phyloP scores from a whole-genome alignment of 2,113 vertebrate species.

The Nicator chloris region DNA sequence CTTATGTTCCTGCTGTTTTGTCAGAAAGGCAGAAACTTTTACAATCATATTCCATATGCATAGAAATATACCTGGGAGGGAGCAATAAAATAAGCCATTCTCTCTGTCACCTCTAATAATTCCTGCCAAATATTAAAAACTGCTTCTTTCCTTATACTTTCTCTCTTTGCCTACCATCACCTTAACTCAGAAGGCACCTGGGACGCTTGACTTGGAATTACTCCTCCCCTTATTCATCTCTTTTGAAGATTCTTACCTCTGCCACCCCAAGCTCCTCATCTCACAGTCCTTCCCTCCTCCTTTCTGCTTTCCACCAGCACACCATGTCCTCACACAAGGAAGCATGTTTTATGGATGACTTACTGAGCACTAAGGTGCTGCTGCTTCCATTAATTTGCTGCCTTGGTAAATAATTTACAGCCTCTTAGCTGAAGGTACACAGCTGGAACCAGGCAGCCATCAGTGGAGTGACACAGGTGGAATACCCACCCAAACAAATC shows the following conservation, averaged over 20 bases:
- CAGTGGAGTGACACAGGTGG: neutral
- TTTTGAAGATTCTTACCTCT: neutral
- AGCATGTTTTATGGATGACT: constrained; percentile 46
- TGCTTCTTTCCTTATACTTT: neutral
- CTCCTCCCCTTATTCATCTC: neutral
- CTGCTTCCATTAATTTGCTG: constrained; percentile 5
- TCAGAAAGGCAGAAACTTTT: neutral
- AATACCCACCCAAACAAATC: neutral
- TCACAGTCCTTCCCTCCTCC: neutral
- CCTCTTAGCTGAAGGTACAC: neutral
- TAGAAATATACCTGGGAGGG: neutral
- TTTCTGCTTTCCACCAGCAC: neutral
- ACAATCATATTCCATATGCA: neutral
- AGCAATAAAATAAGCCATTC: neutral
- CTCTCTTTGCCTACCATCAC: neutral
- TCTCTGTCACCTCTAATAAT: neutral
- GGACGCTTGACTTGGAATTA: neutral
- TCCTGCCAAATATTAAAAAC: neutral
- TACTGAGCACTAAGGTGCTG: neutral
- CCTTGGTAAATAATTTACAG: constrained; percentile 44
- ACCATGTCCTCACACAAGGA: neutral
- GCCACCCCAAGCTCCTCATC: neutral
- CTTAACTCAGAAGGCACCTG: neutral
- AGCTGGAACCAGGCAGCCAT: neutral
- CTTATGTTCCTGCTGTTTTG: neutral